These are phyloP conservation scores for Synergus gifuensis DNA, from an alignment of 2,888 invertebrate genomes.

Conservation along the genomic window DNA sequence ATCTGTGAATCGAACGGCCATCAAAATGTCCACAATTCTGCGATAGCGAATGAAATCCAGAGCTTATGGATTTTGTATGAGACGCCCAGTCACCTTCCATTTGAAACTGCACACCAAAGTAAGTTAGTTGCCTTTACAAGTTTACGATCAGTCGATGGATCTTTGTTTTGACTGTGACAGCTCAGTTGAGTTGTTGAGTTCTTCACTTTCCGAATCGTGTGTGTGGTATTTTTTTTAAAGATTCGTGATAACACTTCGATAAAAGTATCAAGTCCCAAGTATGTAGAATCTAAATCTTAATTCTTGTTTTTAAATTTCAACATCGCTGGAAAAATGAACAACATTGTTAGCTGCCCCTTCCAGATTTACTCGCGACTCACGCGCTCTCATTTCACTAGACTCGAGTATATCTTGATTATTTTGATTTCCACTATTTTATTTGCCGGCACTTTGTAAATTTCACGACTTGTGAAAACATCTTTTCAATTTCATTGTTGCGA, in stretches of 20 bases:
- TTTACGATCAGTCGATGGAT: background rate
- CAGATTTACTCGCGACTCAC: slow-evolving; percentile 31
- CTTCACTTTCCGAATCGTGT: background rate
- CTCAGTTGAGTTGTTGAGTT: background rate
- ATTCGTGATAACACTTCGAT: background rate
- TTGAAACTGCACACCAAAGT: slow-evolving; percentile 59
- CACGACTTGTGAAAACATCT: slow-evolving; percentile 5
- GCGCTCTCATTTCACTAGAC: slow-evolving; percentile 46
- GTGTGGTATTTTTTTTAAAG: slow-evolving; percentile 25
- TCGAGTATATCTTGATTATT: slow-evolving; percentile 8
- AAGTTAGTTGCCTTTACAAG: slow-evolving; percentile 53
- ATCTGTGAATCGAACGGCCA: background rate
- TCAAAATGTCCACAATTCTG: slow-evolving; percentile 25
- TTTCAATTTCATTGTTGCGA: background rate
- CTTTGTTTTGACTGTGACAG: slow-evolving; percentile 30
- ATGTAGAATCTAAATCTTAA: background rate
- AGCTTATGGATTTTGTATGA: slow-evolving; percentile 59
- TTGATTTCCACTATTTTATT: slow-evolving; percentile 8
- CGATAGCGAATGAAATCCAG: slow-evolving; percentile 31
- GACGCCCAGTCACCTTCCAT: slow-evolving; percentile 53
- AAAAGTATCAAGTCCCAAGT: background rate
- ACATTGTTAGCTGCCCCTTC: slow-evolving; percentile 16
- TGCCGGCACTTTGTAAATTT: background rate
- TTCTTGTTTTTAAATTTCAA: slow-evolving; percentile 29
- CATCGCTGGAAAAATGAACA: slow-evolving; percentile 40